A percentile compares a stretch with the other conserved stretches of the same genome.
Conservation (phyloP, 2,888 invertebrate species). For the Flabesymbios commensalis region DNA sequence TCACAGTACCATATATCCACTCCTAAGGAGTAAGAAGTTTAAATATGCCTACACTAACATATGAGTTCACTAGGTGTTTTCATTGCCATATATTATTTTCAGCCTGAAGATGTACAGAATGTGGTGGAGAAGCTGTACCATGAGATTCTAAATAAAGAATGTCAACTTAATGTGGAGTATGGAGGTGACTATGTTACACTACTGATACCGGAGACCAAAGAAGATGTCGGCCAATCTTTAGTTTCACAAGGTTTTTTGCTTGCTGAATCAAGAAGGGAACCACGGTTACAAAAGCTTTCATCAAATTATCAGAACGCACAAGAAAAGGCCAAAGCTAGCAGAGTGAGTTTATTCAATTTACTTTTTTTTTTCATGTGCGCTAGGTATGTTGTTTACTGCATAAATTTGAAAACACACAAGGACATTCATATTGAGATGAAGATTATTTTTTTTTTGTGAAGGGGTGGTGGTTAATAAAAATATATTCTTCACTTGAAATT, state of each 20-base stretch:
- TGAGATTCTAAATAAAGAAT: conserved; percentile 74
- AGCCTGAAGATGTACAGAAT: conserved; percentile 75
- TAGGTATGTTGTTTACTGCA: too few species aligned
- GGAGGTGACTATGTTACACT: conserved; percentile 63
- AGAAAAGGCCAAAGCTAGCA: conserved; percentile 79
- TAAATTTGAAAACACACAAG: too few species aligned
- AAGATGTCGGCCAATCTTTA: conserved; percentile 73
- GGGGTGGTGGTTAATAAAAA: too few species aligned
- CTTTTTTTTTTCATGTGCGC: too few species aligned
- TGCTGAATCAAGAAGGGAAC: conserved; percentile 78
- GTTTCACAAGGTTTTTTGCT: conserved; percentile 84
- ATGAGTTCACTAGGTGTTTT: too few species aligned
- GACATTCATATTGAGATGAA: too few species aligned
- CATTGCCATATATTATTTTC: too few species aligned
- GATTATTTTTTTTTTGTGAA: too few species aligned
- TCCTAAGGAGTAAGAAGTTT: too few species aligned
- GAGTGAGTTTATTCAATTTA: conserved; percentile 60
- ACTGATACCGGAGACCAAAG: conserved; percentile 60
- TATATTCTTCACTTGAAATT: too few species aligned
- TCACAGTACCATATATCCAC: too few species aligned
- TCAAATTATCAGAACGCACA: conserved; percentile 84
- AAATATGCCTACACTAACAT: too few species aligned
- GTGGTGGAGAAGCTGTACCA: conserved; percentile 73
- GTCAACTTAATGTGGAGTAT: conserved; percentile 83
- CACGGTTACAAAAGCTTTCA: conserved; percentile 74